Percentiles rank a stretch among this genome's conserved stretches.
Evolutionary conservation across 2,797 vertebrate species (phyloP).

Genomic region (Crocidura indochinensis): DNA sequence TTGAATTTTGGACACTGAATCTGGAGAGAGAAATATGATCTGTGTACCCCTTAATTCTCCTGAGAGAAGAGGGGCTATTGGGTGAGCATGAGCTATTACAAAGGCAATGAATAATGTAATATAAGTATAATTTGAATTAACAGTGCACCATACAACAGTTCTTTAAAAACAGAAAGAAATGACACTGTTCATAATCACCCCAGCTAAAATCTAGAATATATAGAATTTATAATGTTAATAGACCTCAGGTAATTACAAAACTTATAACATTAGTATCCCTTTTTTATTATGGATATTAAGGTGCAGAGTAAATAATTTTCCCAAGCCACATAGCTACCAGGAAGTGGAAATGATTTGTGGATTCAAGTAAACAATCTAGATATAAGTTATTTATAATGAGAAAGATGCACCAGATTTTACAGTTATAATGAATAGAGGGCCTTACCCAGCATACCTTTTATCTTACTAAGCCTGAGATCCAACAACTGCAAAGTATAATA

Average conservation of each 20-base stretch:
- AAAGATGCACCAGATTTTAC: neutral
- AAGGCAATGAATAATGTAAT: neutral
- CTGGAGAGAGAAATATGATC: neutral
- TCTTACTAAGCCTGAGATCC: neutral
- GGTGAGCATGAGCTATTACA: neutral
- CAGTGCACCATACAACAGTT: neutral
- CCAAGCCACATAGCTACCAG: neutral
- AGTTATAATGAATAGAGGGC: neutral
- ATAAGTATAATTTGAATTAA: neutral
- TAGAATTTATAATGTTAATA: conserved; percentile 17
- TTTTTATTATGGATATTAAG: too few relatives aligned
- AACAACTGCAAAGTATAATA: neutral
- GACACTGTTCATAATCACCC: neutral
- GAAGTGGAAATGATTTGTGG: neutral
- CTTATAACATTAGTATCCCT: too few relatives aligned
- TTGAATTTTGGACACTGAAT: neutral
- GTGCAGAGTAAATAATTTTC: neutral
- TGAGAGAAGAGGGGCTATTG: too few relatives aligned
- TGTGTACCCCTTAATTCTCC: neutral
- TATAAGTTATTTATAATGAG: neutral
- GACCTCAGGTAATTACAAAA: neutral
- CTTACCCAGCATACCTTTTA: neutral
- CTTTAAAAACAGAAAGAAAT: conserved; percentile 23
- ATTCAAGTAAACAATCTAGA: conserved; percentile 23
- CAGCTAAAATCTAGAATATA: conserved; percentile 10